Evolutionary conservation across 2,113 vertebrate genomes (phyloP).

Genomic region (Sus scrofa): T2T-Sscrofa CM000829.6:68209501-68210000

Average conservation of each 20-base stretch:
- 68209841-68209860: neutral
- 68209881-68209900: neutral
- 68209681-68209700: neutral
- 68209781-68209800: neutral
- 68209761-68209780: neutral
- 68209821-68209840: neutral
- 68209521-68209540: neutral
- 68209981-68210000: neutral
- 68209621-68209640: neutral
- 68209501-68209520: neutral
- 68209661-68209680: neutral
- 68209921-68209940: neutral
- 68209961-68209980: neutral
- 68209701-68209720: neutral
- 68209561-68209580: neutral
- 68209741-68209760: neutral
- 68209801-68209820: neutral
- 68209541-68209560: neutral
- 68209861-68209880: neutral
- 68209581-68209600: neutral
- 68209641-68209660: neutral
- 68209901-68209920: neutral
- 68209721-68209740: neutral
- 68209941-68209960: neutral
- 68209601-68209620: neutral